Evolutionary conservation across 1,140 invertebrate genomes (phyloP), one percentile per base, ranked within the genome.

Genomic region (Drosophila bifasciata): DNA sequence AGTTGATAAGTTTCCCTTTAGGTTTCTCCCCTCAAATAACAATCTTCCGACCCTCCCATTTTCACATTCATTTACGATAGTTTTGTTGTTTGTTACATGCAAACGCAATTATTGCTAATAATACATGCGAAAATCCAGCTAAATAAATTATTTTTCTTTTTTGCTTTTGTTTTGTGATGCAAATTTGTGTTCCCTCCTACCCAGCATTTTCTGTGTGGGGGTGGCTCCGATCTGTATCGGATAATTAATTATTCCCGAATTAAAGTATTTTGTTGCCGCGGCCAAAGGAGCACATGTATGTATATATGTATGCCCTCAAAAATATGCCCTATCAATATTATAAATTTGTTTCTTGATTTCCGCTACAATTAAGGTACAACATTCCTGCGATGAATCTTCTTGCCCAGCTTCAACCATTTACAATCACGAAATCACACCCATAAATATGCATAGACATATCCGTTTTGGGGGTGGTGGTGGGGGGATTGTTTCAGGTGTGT

Each of bases 41-140:
- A 57, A 40, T 53, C 5, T 21, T 28, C 9, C 16, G 43, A 5
- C 16, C 36, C 25, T 41, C 53, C 28, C 28, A 28, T n/a, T 43
- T 39, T 32, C 53, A 8, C 28, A 28, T 8, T 8, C 8, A 28
- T 28, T 28, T 28, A 9, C 28, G 28, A 28, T 28, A 9, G 17
- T 66, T 73, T 58, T 60, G 67, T n/a, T n/a, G n/a, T n/a, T n/a
- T 77, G 36, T 79, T 75, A 50, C 76, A 71, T 80, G 77, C 77
- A 79, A 80, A 64, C 57, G 57, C 66, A 76, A 68, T 79, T 85
- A 86, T 86, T 85, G 80, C 80, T 86, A 86, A 76, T 86, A 86
- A 85, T 86, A 86, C 80, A 78, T 79, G 62, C 59, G 43, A 83
- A 58, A 52, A 56, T 70, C 45, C 77, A 70, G 86, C 75, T 63